Percentiles rank a stretch among this genome's conserved stretches.
Evolutionary conservation across 1,140 invertebrate genomes (phyloP).

Genomic region (Lethrus apterus): DNA sequence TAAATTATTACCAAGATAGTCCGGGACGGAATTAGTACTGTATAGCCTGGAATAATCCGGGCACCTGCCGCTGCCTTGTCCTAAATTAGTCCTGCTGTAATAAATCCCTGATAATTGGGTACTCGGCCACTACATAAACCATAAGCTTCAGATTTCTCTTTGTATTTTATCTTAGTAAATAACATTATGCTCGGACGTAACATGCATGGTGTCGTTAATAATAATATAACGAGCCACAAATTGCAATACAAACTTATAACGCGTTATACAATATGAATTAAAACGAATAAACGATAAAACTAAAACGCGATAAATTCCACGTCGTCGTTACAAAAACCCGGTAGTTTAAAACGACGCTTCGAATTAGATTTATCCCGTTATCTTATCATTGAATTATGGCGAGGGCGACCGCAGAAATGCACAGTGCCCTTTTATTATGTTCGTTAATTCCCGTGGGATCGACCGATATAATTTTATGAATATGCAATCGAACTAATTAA

Average conservation of each 20-base stretch:
- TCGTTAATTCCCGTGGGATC: conserved; percentile 24
- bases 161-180: conserved; percentile 12
- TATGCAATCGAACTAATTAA: conserved; percentile 28
- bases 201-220: conserved; percentile 2
- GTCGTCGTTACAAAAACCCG: too few species aligned
- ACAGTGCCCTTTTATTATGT: conserved; percentile 23
- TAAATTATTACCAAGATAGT: conserved; percentile 8
- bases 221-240: too few species aligned
- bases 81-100: conserved; percentile 31
- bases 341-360: conserved; percentile 14
- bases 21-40: conserved; percentile 23
- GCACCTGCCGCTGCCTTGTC: conserved; percentile 32
- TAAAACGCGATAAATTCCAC: too few species aligned
- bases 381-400: conserved; percentile 30
- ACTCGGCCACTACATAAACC: conserved; percentile 29
- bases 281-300: too few species aligned
- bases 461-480: conserved; percentile 32
- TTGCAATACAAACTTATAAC: too few species aligned
- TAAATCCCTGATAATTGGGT: conserved; percentile 37
- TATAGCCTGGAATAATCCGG: conserved; percentile 27
- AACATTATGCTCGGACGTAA: conserved; percentile 5
- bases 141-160: conserved; percentile 32
- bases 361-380: conserved; percentile 19
- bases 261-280: too few species aligned
- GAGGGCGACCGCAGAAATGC: conserved; percentile 10